Conservation (phyloP, 2,113 vertebrate genomes). For the Drymodes brunneopygia region DNA sequence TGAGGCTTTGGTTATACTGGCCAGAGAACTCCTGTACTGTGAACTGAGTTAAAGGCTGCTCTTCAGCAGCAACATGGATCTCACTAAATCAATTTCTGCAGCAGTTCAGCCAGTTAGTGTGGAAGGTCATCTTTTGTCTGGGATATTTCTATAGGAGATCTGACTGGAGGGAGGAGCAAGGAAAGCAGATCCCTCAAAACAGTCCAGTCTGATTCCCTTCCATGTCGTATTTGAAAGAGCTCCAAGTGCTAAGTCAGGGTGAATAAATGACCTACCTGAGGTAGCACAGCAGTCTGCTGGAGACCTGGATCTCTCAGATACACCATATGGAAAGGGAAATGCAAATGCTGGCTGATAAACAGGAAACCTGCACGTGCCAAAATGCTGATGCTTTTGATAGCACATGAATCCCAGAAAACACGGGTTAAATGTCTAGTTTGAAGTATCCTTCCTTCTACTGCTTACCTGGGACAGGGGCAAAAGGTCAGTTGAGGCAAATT, state of each 20-base stretch:
- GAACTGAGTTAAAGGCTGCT: neutral
- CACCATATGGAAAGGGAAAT: neutral
- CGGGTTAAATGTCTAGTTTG: neutral
- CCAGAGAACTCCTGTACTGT: neutral
- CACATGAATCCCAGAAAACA: neutral
- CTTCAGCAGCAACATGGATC: neutral
- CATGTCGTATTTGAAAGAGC: neutral
- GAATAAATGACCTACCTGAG: neutral
- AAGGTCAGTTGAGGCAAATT: neutral
- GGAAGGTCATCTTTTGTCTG: neutral
- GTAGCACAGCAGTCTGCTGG: neutral
- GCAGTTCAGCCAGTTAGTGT: neutral
- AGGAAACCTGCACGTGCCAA: neutral
- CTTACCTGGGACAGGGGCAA: neutral
- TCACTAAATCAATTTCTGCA: neutral
- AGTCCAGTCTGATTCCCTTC: neutral
- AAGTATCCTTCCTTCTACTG: neutral
- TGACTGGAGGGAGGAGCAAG: neutral
- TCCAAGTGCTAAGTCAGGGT: neutral
- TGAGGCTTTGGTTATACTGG: neutral
- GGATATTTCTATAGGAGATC: neutral
- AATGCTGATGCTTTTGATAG: neutral
- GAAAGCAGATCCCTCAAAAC: neutral
- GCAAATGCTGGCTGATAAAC: neutral
- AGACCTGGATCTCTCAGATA: neutral